Base-by-base conservation (phyloP, 2,888 invertebrate species). In the Kuschelorhynchus macadamiae region DNA sequence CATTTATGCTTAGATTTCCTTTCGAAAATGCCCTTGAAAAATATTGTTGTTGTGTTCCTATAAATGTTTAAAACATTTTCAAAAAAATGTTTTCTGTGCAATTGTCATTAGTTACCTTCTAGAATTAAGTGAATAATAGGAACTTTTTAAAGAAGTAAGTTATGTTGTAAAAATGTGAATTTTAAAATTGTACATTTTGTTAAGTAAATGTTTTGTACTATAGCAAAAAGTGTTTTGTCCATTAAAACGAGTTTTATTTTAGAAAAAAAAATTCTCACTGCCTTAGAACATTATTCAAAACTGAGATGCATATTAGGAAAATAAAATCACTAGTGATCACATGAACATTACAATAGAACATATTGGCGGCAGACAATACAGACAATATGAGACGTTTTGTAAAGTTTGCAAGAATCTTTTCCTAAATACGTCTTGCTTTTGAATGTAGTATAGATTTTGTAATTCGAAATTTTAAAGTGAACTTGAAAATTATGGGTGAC, bases 71-170 rank as follows among this genome's bases (percentile, higher is more conserved):
- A 53, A 65, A 61, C 69, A 65, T 69, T 69, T 61, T 56, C n/a
- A 9, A 1, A 21, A 47, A 64, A 68, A 68, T 70, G 60, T 46
- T 64, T 5, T 53, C 41, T 65, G 57, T 61, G 62, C 67, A 70
- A 66, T 70, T 62, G 39, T 50, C 52, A 39, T 62, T 57, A 63
- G 66, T 70, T 67, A 67, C 65, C 65, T 64, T 71, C 55, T 56
- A 50, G 56, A 47, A 9, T 39, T 57, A 55, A 41, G 46, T 20
- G 16, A 57, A 20, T 42, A 14, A 16, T 41, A 30, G 12, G 36
- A 36, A 36, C 36, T 36, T 36, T 8, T 9, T 9, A 32, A 5
- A 42, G 14, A 7, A 39, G 7, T 39, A 16, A 14, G 16, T 11
- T 39, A 14, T 39, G n/a, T 7, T 39, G 41, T 39, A 39, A 39